Evolutionary conservation across 2,888 invertebrate genomes (phyloP).

Genomic region (Cheilosia impressa): DNA sequence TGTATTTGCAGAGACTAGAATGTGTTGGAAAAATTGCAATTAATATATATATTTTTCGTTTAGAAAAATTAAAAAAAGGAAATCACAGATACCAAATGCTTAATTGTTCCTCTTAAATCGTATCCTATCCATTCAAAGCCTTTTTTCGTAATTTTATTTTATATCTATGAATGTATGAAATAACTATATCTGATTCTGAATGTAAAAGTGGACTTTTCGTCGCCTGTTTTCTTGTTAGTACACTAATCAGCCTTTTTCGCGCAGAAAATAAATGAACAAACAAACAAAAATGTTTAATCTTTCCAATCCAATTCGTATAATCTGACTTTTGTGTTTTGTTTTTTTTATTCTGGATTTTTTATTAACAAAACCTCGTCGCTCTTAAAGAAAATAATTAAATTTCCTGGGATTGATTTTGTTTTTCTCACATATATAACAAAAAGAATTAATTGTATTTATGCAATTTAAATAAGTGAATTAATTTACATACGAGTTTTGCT

Average conservation of each 20-base stretch:
- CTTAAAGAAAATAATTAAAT: slow-evolving; percentile 65
- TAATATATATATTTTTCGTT: slow-evolving; percentile 8
- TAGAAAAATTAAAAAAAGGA: slow-evolving; percentile 55
- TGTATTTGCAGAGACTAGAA: slow-evolving; percentile 13
- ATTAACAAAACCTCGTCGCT: slow-evolving; percentile 44
- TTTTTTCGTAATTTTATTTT: slow-evolving; percentile 20
- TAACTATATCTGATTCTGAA: slow-evolving; percentile 27
- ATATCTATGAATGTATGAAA: slow-evolving; percentile 22
- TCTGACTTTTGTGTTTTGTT: slow-evolving; percentile 5
- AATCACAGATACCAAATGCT: slow-evolving; percentile 74
- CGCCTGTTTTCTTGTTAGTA: slow-evolving; percentile 43
- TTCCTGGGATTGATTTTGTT: slow-evolving; percentile 74
- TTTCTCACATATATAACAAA: slow-evolving; percentile 37
- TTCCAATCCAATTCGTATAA: slow-evolving; percentile 29
- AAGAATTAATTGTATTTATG: slow-evolving; percentile 51
- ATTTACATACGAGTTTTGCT: slow-evolving; percentile 63
- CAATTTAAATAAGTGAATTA: slow-evolving; percentile 74
- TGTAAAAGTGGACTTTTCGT: slow-evolving; percentile 36
- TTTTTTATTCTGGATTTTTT: slow-evolving; percentile 49
- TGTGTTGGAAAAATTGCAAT: slow-evolving; percentile 38
- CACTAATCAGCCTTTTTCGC: slow-evolving; percentile 72
- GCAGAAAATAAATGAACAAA: slow-evolving; percentile 47
- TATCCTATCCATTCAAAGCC: slow-evolving; percentile 55
- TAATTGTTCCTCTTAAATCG: slow-evolving; percentile 62
- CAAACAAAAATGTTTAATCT: slow-evolving; percentile 20